Percentiles rank a stretch among this genome's conserved stretches.
Conservation (phyloP, 1,140 invertebrate species). For the Callitettix versicolor region DNA sequence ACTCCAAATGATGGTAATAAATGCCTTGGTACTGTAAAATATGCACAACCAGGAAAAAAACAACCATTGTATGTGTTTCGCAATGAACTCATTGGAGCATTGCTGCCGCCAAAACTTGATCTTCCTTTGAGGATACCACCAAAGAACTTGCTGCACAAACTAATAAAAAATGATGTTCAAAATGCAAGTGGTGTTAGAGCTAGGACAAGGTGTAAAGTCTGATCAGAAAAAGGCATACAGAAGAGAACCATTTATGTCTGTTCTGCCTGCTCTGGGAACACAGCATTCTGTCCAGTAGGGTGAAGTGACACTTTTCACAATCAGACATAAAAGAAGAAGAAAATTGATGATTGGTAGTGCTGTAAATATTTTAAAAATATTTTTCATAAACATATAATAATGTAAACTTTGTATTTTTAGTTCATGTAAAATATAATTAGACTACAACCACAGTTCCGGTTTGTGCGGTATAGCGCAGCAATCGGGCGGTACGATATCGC, state of each 20-base stretch:
- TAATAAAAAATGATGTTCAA: background rate
- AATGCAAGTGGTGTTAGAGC: background rate
- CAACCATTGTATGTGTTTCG: background rate
- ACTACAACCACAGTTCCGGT: too few species aligned
- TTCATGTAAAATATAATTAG: too few species aligned
- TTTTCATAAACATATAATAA: too few species aligned
- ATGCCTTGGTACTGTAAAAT: constrained; percentile 7
- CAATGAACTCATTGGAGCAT: background rate
- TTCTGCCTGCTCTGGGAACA: background rate
- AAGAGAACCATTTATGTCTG: background rate
- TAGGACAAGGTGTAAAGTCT: background rate
- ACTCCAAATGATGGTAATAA: constrained; percentile 5
- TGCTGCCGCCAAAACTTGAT: background rate
- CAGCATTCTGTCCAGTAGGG: background rate
- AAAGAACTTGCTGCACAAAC: background rate
- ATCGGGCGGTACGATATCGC: too few species aligned
- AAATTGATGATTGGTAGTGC: too few species aligned
- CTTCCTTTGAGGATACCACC: background rate
- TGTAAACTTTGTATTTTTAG: too few species aligned
- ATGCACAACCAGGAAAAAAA: background rate
- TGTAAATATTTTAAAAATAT: too few species aligned
- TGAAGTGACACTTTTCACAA: background rate
- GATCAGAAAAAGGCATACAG: background rate
- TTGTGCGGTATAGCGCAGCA: too few species aligned
- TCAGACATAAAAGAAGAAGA: background rate